Evolutionary conservation across 2,113 vertebrate species (phyloP), one percentile per base, ranked within the genome.

Genomic region (Centropus bengalensis): DNA sequence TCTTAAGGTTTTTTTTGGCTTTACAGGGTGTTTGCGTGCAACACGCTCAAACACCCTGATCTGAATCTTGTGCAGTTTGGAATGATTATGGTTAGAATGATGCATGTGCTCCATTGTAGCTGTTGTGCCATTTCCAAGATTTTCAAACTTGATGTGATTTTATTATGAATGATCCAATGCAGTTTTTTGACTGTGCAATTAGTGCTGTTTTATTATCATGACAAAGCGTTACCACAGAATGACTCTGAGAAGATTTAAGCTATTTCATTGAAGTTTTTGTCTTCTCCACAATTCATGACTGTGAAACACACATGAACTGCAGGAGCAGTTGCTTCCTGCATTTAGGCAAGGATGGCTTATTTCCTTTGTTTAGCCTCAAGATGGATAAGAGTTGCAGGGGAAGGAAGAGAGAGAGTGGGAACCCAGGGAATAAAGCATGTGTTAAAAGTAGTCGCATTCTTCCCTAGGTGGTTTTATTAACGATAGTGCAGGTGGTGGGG

Each of bases 31-130:
- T 38, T 88, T 67, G 26, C 11, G 13, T 64, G 44, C 45, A 52
- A 9, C 18, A n/a, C 1, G 3, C 23, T n/a, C 33, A 79, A 89
- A 68, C 23, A 47, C 6, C 2, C 16, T 0, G 0, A 14, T 36
- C 40, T 76, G 58, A 71, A 68, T 42, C 24, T 55, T 54, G 33
- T 33, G 28, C 3, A 8, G 3, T 74, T 45, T 59, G 44, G 52
- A 77, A 78, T 5, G 1, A 59, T 76, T 73, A 60, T 44, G 10
- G 27, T 32, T 64, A 19, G 44, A 71, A 76, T 77, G 19, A 76
- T 81, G 36, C 26, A 52, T 24, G 7, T 64, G 28, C 30, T 76
- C 82, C 52, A 69, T 77, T 80, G 44, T 24, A 77, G 67, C 44
- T 73, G 14, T 62, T 51, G 12, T 58, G 19, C 18, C 32, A n/a